Conservation (phyloP, 2,888 invertebrate genomes). For the Pheosia tremula region DNA sequence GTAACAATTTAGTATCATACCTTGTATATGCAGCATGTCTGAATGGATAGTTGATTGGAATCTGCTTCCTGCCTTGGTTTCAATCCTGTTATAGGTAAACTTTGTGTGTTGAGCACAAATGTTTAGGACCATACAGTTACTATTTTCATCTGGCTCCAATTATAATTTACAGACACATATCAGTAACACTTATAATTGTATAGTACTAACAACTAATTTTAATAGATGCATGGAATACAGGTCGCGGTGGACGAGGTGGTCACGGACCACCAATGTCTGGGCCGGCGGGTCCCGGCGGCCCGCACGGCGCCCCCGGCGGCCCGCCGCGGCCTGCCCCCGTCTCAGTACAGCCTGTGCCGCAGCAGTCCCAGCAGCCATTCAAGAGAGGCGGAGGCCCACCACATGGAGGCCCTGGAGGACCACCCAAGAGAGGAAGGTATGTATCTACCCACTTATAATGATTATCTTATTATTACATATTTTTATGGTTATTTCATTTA, state of each 20-base stretch:
- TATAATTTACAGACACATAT: no score
- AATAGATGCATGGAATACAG: slow-evolving; percentile 19
- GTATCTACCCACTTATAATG: slow-evolving; percentile 5
- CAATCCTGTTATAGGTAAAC: no score
- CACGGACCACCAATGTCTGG: slow-evolving; percentile 52
- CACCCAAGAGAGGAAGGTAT: slow-evolving; percentile 74
- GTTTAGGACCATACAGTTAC: no score
- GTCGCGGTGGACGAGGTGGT: slow-evolving; percentile 60
- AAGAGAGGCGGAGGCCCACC: slow-evolving; percentile 64
- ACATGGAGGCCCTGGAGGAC: slow-evolving; percentile 68
- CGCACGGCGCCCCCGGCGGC: slow-evolving; percentile 26
- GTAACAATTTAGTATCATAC: no score
- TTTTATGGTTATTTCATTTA: background rate
- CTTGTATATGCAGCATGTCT: no score
- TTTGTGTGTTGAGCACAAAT: no score
- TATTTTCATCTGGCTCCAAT: no score
- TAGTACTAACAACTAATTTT: no score
- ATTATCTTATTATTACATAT: background rate
- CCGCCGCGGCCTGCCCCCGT: slow-evolving; percentile 46
- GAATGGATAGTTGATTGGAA: no score
- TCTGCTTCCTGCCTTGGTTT: no score
- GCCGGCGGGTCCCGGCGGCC: slow-evolving; percentile 20
- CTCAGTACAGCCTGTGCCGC: slow-evolving; percentile 34
- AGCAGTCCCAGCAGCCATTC: slow-evolving; percentile 56
- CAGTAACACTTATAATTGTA: no score